Percentiles rank a stretch among this genome's conserved stretches.
These are phyloP conservation scores for Toxostoma redivivum DNA, from an alignment of 2,113 vertebrate species.

Conservation along the genomic window DNA sequence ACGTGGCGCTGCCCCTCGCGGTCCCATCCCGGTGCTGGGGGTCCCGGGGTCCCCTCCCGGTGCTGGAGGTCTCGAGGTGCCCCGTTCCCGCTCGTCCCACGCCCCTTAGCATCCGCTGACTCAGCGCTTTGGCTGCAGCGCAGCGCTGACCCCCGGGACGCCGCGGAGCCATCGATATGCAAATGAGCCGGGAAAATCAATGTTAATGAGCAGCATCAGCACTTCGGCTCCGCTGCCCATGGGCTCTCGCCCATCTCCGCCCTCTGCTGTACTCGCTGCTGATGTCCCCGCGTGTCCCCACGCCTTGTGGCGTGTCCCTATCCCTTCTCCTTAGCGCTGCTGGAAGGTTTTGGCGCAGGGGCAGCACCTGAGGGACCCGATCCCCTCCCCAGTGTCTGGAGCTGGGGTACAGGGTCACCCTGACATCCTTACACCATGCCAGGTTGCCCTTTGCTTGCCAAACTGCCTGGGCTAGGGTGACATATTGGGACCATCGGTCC, in stretches of 20 bases:
- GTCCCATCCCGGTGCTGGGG: neutral
- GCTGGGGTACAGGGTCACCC: neutral
- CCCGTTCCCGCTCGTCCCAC: neutral
- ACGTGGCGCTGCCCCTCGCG: neutral
- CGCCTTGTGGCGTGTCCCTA: neutral
- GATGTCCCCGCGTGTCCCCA: rapidly evolving
- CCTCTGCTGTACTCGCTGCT: neutral
- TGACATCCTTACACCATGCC: rapidly evolving
- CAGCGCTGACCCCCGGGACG: neutral
- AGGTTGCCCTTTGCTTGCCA: neutral
- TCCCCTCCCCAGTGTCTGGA: neutral
- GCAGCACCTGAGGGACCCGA: rapidly evolving
- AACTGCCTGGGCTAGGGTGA: neutral
- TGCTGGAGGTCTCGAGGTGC: neutral
- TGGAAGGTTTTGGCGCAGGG: neutral
- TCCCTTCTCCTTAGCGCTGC: neutral
- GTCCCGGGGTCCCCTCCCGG: neutral
- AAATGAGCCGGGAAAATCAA: neutral
- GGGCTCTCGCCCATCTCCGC: neutral
- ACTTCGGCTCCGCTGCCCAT: neutral
- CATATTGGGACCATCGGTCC: rapidly evolving
- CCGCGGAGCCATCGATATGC: neutral
- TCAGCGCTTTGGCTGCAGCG: neutral
- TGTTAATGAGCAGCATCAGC: conserved; percentile 29
- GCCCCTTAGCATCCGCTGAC: neutral